These are phyloP conservation scores for Bryconaethiops microstoma DNA, from an alignment of 2,797 vertebrate genomes.

Conservation along the genomic window DNA sequence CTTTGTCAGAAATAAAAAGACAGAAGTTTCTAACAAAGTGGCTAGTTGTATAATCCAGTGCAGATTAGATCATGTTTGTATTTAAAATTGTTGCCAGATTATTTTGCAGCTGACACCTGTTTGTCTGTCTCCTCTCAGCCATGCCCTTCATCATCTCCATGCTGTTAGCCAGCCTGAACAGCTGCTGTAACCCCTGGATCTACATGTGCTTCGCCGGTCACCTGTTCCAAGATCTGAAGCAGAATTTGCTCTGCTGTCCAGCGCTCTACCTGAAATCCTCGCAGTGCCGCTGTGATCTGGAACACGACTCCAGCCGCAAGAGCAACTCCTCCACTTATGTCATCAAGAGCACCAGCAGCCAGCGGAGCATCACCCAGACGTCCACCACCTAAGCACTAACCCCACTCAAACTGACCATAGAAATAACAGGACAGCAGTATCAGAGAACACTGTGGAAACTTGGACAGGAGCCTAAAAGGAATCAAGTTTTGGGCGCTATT, in stretches of 20 bases:
- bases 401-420: not conserved
- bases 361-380: constrained; percentile 85
- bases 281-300: constrained; percentile 79
- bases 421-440: not conserved
- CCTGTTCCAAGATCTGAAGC: constrained; percentile 88
- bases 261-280: constrained; percentile 77
- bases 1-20: no score
- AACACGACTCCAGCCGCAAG: constrained; percentile 85
- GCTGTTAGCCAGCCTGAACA: constrained; percentile 96
- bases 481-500: not conserved
- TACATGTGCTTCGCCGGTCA: constrained; percentile 97
- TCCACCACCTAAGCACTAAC: constrained; percentile 67
- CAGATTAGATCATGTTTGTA: not conserved
- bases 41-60: no score
- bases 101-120: not conserved
- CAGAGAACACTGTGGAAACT: constrained; percentile 7
- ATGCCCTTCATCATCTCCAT: constrained; percentile 93
- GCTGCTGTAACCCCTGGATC: constrained; percentile 99
- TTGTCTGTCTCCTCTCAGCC: constrained; percentile 69
- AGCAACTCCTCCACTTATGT: constrained; percentile 92
- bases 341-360: constrained; percentile 86
- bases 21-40: no score
- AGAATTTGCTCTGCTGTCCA: constrained; percentile 87
- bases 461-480: constrained; percentile 12
- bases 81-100: not conserved